A percentile compares a stretch with the other conserved stretches of the same genome.
phyloP scores from a whole-genome alignment of 2,888 invertebrate genomes.

The Eilema sororculum region DNA sequence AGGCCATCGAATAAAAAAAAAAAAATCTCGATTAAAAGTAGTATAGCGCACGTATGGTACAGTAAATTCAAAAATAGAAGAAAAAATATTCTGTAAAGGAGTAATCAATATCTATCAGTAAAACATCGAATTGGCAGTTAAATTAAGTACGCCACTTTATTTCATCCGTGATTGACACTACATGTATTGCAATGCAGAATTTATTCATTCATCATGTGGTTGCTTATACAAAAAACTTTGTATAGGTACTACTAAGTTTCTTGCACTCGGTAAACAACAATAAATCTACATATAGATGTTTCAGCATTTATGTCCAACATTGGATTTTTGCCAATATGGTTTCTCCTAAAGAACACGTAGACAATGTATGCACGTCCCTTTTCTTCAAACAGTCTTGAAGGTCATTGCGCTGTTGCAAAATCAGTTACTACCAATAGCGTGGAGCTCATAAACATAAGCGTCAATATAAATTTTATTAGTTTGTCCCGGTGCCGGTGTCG shows the following conservation, averaged over 20 bases:
- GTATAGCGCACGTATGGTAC: too few relatives aligned
- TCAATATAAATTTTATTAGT: constrained; percentile 66
- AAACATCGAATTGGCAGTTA: not conserved
- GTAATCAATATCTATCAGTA: not conserved
- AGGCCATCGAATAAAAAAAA: too few relatives aligned
- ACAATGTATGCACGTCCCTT: constrained; percentile 28
- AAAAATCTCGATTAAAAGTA: too few relatives aligned
- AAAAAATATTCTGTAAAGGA: too few relatives aligned
- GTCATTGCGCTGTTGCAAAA: constrained; percentile 46
- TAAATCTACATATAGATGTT: constrained; percentile 49
- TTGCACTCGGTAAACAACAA: constrained; percentile 38
- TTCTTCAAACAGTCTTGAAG: constrained; percentile 50
- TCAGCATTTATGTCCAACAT: constrained; percentile 47
- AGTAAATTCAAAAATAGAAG: too few relatives aligned
- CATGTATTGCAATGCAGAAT: not conserved
- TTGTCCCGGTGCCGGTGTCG: constrained; percentile 52
- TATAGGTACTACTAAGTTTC: constrained; percentile 29
- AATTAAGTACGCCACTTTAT: not conserved
- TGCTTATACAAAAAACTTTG: not conserved
- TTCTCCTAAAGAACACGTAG: constrained; percentile 26
- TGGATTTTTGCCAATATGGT: constrained; percentile 60
- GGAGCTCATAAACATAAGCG: constrained; percentile 58
- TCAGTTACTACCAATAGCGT: constrained; percentile 59
- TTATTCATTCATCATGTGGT: not conserved
- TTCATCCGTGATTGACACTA: not conserved